These are phyloP conservation scores for Itoplectis maculator DNA, from an alignment of 2,888 invertebrate genomes.

Conservation along the genomic window DNA sequence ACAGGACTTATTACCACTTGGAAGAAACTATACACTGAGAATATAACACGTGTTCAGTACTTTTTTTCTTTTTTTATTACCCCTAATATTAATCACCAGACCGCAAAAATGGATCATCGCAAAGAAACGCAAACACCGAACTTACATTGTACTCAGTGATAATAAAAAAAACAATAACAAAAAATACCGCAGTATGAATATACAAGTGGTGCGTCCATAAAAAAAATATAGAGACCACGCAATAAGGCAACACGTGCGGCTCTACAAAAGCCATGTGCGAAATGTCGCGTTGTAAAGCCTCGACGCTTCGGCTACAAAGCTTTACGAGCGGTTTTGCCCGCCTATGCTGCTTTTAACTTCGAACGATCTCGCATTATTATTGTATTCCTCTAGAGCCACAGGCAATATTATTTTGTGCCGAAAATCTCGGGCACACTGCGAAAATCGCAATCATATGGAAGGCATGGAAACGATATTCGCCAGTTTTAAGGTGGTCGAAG, in stretches of 20 bases:
- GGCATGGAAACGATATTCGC: not conserved
- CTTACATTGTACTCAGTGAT: not conserved
- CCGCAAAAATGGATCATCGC: not conserved
- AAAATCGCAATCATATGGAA: not conserved
- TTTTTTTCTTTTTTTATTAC: not conserved
- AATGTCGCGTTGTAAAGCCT: constrained; percentile 51
- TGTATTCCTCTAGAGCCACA: not conserved
- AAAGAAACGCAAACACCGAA: not conserved
- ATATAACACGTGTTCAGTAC: not conserved
- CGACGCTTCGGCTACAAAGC: constrained; percentile 17
- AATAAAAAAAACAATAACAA: not conserved
- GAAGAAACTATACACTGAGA: too few relatives aligned
- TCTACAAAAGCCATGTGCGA: constrained; percentile 56
- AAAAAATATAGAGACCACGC: constrained; percentile 29
- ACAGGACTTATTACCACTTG: not conserved
- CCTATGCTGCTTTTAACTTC: constrained; percentile 3
- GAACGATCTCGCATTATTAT: not conserved
- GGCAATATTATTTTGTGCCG: not conserved
- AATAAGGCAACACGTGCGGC: constrained; percentile 56
- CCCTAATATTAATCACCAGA: not conserved
- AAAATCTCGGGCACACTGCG: not conserved
- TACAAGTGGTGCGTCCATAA: constrained; percentile 19
- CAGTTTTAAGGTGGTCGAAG: not conserved
- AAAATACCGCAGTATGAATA: not conserved
- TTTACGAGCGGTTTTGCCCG: constrained; percentile 24